These are phyloP conservation scores for Phytoseiulus persimilis DNA, from an alignment of 2,888 invertebrate species.

Conservation along the genomic window DNA sequence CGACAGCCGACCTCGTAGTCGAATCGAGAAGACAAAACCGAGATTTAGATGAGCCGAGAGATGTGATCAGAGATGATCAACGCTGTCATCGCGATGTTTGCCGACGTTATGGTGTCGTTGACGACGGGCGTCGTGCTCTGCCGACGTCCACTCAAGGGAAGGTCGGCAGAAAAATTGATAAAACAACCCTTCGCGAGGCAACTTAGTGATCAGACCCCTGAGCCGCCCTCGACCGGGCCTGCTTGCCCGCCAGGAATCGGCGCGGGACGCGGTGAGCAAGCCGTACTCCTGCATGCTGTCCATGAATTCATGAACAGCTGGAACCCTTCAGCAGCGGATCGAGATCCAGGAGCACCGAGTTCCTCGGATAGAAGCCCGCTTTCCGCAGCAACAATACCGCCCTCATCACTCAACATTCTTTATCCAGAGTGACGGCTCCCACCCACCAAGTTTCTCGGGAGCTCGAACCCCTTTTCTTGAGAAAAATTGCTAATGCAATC, in stretches of 20 bases:
- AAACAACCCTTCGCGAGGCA: neutral
- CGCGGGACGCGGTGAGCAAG: neutral
- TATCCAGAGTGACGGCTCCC: neutral
- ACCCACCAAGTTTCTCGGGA: neutral
- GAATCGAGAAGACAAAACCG: neutral
- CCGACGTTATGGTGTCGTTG: neutral
- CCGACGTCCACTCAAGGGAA: neutral
- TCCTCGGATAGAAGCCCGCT: neutral
- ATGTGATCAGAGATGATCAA: neutral
- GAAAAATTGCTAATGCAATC: neutral
- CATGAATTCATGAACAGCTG: neutral
- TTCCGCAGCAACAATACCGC: neutral
- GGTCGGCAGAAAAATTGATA: neutral
- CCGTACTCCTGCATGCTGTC: neutral
- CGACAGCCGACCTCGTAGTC: neutral
- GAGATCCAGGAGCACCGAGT: neutral
- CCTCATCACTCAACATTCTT: neutral
- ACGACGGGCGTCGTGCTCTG: neutral
- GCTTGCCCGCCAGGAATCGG: too few relatives aligned
- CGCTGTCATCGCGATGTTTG: neutral
- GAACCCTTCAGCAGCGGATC: neutral
- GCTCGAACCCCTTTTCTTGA: neutral
- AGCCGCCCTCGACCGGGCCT: neutral
- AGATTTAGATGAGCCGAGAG: neutral
- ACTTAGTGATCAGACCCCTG: neutral